Conservation (phyloP, 1,140 invertebrate genomes). For the Platorchestia sp. region DNA sequence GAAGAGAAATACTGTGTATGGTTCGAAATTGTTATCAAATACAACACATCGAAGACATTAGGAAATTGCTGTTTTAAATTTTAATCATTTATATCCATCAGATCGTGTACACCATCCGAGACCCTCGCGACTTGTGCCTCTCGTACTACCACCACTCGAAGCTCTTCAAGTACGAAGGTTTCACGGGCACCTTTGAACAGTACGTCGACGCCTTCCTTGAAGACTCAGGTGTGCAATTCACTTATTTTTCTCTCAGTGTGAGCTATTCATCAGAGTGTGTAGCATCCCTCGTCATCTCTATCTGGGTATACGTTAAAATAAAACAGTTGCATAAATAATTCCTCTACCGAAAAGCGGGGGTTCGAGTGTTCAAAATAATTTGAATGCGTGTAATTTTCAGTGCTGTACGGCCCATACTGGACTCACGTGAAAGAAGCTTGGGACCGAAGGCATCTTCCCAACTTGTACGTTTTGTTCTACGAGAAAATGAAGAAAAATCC, state of each 20-base stretch:
- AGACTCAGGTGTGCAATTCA: background rate
- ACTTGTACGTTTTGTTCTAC: conserved; percentile 68
- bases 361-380: background rate
- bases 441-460: conserved; percentile 64
- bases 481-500: conserved; percentile 68
- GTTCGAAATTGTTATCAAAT: too few species aligned
- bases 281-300: too few species aligned
- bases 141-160: conserved; percentile 90
- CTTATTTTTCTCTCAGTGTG: background rate
- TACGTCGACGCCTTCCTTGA: conserved; percentile 36
- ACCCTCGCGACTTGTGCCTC: conserved; percentile 94
- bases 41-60: background rate
- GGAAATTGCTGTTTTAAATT: background rate
- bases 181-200: conserved; percentile 78
- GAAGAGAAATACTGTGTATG: too few species aligned
- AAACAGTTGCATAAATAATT: background rate
- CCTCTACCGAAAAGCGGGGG: too few species aligned
- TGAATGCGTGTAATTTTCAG: background rate
- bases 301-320: too few species aligned
- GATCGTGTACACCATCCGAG: conserved; percentile 90
- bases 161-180: conserved; percentile 77
- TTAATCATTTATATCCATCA: conserved; percentile 69
- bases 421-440: conserved; percentile 66
- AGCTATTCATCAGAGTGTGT: background rate
- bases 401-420: conserved; percentile 62